phyloP scores from a whole-genome alignment of 2,113 vertebrate species.

The Melanocharis versteri region DNA sequence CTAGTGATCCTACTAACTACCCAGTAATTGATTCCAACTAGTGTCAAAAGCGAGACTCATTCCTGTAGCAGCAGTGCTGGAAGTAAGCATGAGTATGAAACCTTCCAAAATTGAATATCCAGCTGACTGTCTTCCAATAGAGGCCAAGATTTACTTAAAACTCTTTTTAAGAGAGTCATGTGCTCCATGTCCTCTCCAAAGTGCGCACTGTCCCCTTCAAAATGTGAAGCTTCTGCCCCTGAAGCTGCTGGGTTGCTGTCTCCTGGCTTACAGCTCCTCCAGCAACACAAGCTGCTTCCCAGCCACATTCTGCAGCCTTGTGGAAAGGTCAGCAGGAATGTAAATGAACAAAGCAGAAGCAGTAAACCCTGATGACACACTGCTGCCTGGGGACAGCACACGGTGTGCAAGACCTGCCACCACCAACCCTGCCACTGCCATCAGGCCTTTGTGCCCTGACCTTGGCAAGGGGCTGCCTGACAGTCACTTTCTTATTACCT shows the following conservation, averaged over 20 bases:
- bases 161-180: neutral
- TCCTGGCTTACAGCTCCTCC: constrained; percentile 23
- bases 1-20: neutral
- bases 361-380: neutral
- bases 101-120: neutral
- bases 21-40: neutral
- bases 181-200: neutral
- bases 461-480: neutral
- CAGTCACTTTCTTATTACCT: neutral
- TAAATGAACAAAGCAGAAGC: constrained; percentile 14
- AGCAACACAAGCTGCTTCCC: constrained; percentile 48
- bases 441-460: neutral
- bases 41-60: neutral
- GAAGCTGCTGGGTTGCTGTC: constrained; percentile 45
- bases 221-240: constrained; percentile 17
- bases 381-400: neutral
- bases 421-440: neutral
- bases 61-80: neutral
- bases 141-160: neutral
- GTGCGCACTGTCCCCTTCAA: neutral
- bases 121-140: neutral
- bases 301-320: constrained; percentile 34
- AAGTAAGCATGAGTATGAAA: neutral
- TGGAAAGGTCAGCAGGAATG: constrained; percentile 47
- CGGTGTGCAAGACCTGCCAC: neutral